These are phyloP conservation scores for Pristionchus japonicus DNA, from an alignment of 2,888 invertebrate species.

Conservation along the genomic window DNA sequence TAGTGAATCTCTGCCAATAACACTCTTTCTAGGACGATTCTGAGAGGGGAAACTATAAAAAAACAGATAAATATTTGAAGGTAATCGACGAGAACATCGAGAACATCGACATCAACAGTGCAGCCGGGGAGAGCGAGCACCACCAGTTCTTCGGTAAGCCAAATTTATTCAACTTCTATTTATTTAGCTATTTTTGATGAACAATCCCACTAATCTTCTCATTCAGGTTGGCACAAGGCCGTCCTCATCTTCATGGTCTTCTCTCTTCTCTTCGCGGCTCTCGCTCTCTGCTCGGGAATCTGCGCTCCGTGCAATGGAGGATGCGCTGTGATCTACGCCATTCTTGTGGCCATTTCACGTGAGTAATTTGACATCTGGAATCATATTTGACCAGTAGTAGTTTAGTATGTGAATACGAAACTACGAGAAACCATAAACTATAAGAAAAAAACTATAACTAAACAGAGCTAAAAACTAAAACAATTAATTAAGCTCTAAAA, in stretches of 20 bases:
- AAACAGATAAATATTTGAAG: conserved; percentile 46
- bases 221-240: conserved; percentile 73
- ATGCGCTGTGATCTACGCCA: conserved; percentile 68
- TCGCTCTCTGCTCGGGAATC: conserved; percentile 68
- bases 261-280: conserved; percentile 63
- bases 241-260: conserved; percentile 68
- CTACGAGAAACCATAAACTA: no score
- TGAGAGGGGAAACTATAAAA: not conserved
- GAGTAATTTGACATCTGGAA: no score
- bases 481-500: no score
- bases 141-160: conserved; percentile 71
- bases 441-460: no score
- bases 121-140: conserved; percentile 73
- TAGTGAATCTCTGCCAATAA: no score
- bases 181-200: no score
- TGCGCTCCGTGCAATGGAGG: conserved; percentile 72
- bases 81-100: conserved; percentile 71
- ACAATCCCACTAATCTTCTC: not conserved
- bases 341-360: conserved; percentile 69
- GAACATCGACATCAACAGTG: conserved; percentile 71
- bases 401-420: no score
- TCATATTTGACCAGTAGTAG: no score
- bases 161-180: no score
- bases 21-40: not conserved
- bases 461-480: no score